Conservation (phyloP, 2,113 vertebrate genomes). For the Rhadina sibilatrix region DNA sequence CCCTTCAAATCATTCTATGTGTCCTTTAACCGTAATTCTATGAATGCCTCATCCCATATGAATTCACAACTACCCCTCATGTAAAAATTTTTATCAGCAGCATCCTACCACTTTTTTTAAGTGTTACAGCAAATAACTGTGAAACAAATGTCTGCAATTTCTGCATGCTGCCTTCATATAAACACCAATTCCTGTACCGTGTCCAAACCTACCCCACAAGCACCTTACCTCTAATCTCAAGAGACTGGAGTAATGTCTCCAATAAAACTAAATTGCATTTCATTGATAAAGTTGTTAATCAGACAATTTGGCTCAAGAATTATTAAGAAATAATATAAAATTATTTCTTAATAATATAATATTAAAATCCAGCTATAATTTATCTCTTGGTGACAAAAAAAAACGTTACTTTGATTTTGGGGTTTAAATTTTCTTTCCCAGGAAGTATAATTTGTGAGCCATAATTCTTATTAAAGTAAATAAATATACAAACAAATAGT, state of each 20-base stretch:
- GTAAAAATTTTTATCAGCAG: background rate
- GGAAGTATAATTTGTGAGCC: background rate
- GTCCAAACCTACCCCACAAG: background rate
- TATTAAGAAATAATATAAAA: background rate
- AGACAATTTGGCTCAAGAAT: background rate
- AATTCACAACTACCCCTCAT: background rate
- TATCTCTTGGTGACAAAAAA: background rate
- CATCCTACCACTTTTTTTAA: background rate
- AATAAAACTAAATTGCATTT: slow-evolving; percentile 42
- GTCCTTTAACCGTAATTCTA: slow-evolving; percentile 31
- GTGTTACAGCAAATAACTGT: slow-evolving; percentile 27
- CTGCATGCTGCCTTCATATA: background rate
- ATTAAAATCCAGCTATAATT: background rate
- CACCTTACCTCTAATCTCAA: background rate
- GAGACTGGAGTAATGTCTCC: background rate
- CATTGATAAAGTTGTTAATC: background rate
- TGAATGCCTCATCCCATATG: background rate
- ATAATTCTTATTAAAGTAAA: background rate
- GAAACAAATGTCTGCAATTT: background rate
- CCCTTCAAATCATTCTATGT: slow-evolving; percentile 14
- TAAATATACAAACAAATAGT: background rate
- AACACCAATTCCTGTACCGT: background rate
- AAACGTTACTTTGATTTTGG: fast-evolving
- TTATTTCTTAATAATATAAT: no score
- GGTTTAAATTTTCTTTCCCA: background rate